Conservation (phyloP, 2,797 vertebrate genomes). For the Zenarchopterus dispar region DNA sequence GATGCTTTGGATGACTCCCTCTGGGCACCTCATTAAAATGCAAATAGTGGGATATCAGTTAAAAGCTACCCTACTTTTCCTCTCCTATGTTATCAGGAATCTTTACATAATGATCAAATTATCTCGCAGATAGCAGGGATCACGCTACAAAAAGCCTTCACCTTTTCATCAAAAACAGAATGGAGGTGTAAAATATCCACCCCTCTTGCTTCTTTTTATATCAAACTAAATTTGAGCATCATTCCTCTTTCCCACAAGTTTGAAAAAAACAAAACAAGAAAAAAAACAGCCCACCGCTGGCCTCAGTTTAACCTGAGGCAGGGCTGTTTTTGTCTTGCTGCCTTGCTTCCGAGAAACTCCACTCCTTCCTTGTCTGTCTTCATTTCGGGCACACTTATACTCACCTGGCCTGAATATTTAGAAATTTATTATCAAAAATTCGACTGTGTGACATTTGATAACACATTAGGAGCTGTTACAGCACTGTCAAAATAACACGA, state of each 20-base stretch:
- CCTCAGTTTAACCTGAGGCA: not conserved
- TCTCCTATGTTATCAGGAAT: slow-evolving; percentile 27
- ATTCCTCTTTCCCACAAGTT: not conserved
- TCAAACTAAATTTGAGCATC: slow-evolving; percentile 6
- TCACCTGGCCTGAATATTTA: not conserved
- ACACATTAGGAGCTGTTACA: not conserved
- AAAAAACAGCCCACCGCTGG: not conserved
- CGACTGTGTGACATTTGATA: not conserved
- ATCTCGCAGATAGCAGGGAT: slow-evolving; percentile 6
- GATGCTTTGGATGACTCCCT: slow-evolving; percentile 20
- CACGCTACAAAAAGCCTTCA: not conserved
- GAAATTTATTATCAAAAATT: not conserved
- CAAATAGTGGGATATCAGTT: slow-evolving; percentile 46
- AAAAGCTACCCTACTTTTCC: slow-evolving; percentile 2
- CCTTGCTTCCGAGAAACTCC: not conserved
- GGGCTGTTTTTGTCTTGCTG: not conserved
- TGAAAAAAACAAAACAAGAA: not conserved
- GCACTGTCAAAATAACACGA: not conserved
- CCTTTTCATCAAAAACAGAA: not conserved
- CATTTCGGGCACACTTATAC: not conserved
- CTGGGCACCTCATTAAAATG: slow-evolving; percentile 53
- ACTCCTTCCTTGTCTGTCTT: not conserved
- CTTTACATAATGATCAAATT: slow-evolving; percentile 27
- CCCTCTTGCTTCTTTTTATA: not conserved
- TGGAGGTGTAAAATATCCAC: not conserved